These are phyloP conservation scores for Cataglyphis altisquamis DNA, from an alignment of 2,888 invertebrate genomes.

Conservation along the genomic window DNA sequence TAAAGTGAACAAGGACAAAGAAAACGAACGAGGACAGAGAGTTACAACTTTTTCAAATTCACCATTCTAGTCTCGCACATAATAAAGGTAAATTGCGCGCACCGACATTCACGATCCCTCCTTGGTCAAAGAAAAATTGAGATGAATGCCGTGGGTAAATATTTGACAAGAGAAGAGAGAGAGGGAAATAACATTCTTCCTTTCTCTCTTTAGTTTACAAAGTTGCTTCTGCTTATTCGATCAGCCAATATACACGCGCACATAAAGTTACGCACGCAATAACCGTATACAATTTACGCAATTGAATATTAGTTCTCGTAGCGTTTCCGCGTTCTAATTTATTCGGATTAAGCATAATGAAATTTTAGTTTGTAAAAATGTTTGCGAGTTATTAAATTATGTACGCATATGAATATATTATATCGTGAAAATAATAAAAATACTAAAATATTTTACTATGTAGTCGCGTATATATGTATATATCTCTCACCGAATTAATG, in stretches of 20 bases:
- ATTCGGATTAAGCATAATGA: slow-evolving; percentile 27
- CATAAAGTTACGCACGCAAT: neutral
- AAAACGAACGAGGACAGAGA: neutral
- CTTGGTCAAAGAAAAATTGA: slow-evolving; percentile 56
- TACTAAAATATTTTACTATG: neutral
- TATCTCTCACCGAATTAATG: neutral
- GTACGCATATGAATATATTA: neutral
- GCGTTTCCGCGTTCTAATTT: neutral
- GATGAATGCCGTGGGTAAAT: slow-evolving; percentile 60
- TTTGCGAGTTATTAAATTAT: neutral
- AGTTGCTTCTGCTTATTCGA: neutral
- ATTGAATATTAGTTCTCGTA: slow-evolving; percentile 19
- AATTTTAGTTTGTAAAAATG: slow-evolving; percentile 11
- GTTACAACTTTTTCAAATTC: slow-evolving; percentile 22
- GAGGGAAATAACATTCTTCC: slow-evolving; percentile 39
- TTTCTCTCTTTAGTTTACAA: slow-evolving; percentile 26
- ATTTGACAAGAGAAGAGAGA: slow-evolving; percentile 56
- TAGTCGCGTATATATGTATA: neutral
- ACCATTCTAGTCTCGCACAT: neutral
- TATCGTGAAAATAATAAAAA: slow-evolving; percentile 17
- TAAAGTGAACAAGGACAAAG: neutral
- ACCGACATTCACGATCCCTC: neutral
- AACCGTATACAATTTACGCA: neutral
- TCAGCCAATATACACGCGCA: neutral
- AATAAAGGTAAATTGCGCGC: slow-evolving; percentile 30